Percentiles rank a stretch among this genome's conserved stretches.
phyloP scores from a whole-genome alignment of 2,888 invertebrate species.

The Mythimna vitellina region DNA sequence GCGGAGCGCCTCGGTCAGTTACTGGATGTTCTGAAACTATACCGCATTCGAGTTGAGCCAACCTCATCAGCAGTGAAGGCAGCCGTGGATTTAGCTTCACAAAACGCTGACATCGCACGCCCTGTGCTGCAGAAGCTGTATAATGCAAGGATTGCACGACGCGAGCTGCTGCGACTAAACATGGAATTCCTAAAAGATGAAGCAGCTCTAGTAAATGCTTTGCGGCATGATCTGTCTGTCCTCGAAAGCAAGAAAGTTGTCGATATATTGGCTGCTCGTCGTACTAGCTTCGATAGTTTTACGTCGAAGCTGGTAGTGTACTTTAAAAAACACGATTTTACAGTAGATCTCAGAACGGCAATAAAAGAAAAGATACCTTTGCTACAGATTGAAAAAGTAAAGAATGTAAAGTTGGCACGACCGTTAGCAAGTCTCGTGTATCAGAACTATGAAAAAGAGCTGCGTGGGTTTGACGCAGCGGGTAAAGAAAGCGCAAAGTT shows the following conservation, averaged over 20 bases:
- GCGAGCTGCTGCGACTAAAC: conserved; percentile 40
- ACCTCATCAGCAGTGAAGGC: conserved; percentile 67
- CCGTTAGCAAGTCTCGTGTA: conserved; percentile 55
- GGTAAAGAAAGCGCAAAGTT: conserved; percentile 55
- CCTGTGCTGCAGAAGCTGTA: conserved; percentile 36
- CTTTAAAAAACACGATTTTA: conserved; percentile 76
- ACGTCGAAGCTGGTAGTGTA: conserved; percentile 72
- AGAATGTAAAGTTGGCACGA: conserved; percentile 51
- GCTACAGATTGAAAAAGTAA: conserved; percentile 23
- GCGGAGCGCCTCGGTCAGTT: conserved; percentile 62
- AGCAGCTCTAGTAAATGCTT: conserved; percentile 37
- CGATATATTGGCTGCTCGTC: conserved; percentile 50
- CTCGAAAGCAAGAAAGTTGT: conserved; percentile 49
- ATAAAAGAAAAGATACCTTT: conserved; percentile 37
- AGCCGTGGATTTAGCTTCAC: conserved; percentile 62
- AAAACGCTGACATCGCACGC: conserved; percentile 56
- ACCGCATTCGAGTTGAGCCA: conserved; percentile 65
- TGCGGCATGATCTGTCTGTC: conserved; percentile 44
- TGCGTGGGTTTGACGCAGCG: conserved; percentile 54
- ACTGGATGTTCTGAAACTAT: conserved; percentile 68
- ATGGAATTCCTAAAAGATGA: conserved; percentile 43
- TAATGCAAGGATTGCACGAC: conserved; percentile 36
- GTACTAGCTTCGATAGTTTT: conserved; percentile 69
- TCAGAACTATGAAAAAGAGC: conserved; percentile 40
- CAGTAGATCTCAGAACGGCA: conserved; percentile 61